phyloP scores from a whole-genome alignment of 2,888 invertebrate species.

The Dicyrtoma fusca region DNA sequence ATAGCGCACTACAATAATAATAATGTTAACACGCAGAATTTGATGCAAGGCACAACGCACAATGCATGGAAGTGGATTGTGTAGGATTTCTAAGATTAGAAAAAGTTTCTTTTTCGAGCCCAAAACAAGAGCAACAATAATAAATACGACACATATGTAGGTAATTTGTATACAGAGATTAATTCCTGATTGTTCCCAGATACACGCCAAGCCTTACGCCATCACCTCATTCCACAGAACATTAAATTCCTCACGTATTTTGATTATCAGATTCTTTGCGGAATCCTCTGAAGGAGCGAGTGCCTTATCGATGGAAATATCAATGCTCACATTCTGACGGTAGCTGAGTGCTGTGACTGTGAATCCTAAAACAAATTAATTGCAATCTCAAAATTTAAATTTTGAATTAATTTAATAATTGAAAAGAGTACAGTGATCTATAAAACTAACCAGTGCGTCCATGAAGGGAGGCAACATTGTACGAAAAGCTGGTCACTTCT shows the following conservation, averaged over 20 bases:
- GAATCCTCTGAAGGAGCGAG: not conserved
- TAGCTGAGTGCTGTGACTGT: conserved; percentile 26
- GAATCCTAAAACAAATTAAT: conserved; percentile 23
- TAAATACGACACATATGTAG: no score
- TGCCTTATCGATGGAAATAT: conserved; percentile 23
- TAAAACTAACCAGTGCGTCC: conserved; percentile 32
- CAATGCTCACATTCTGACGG: conserved; percentile 6
- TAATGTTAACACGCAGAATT: no score
- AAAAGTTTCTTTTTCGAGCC: no score
- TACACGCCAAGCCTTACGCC: not conserved
- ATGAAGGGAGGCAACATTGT: conserved; percentile 29
- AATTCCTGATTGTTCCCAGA: no score
- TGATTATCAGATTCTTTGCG: not conserved
- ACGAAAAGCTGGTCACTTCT: conserved; percentile 22
- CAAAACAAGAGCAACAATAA: no score
- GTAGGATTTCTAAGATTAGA: no score
- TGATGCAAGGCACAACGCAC: no score
- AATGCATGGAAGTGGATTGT: no score
- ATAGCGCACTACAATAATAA: no score
- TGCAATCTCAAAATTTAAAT: not conserved
- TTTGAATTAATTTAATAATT: no score
- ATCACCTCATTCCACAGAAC: conserved; percentile 1
- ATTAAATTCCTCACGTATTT: conserved; percentile 24
- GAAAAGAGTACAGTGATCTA: no score
- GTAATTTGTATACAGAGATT: no score